Base-by-base conservation (phyloP, 2,888 invertebrate genomes). In the Portevinia maculata region DNA sequence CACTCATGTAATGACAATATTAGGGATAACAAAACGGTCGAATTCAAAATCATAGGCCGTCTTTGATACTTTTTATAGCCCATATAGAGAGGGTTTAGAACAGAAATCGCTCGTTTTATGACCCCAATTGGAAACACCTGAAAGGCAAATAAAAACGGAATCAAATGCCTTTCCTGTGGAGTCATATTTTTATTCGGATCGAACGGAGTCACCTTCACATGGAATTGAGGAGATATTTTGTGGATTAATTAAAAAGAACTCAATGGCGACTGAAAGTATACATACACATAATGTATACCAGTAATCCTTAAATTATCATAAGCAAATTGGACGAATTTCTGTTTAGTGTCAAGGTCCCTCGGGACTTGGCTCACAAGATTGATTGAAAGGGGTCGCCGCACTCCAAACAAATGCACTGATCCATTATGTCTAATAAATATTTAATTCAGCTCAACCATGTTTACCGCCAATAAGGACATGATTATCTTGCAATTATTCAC, bases 241-340 rank as follows among this genome's bases (percentile, higher is more conserved):
- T 57, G 15, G 28, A 50, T 39, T 28, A 21, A 75, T 64, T 75
- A 79, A 79, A 62, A 15, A 39, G 30, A 69, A 60, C 46, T 37
- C 48, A n/a, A 64, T 30, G 32, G 44, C 59, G 19, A 59, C 57
- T 52, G 15, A 39, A 34, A 9, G 50, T 34, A 34, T 3, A 5
- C n/a, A 34, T 34, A n/a, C 32, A n/a, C n/a, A n/a, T n/a, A n/a
- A n/a, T n/a, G n/a, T n/a, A 41, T 15, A n/a, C 15, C 11, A 15
- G 28, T 85, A 86, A 86, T 84, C 78, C 88, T 84, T 86, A 88
- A 86, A 88, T 89, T 88, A 89, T 87, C 88, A 88, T 88, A 88
- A 89, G 86, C 88, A 89, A 89, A 89, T 89, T 88, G 89, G 86
- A 89, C 86, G 87, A 87, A 85, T 88, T 88, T 86, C 17, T 86